Evolutionary conservation across 1,140 invertebrate genomes (phyloP).

Genomic region (Ceratosolen fusciceps): DNA sequence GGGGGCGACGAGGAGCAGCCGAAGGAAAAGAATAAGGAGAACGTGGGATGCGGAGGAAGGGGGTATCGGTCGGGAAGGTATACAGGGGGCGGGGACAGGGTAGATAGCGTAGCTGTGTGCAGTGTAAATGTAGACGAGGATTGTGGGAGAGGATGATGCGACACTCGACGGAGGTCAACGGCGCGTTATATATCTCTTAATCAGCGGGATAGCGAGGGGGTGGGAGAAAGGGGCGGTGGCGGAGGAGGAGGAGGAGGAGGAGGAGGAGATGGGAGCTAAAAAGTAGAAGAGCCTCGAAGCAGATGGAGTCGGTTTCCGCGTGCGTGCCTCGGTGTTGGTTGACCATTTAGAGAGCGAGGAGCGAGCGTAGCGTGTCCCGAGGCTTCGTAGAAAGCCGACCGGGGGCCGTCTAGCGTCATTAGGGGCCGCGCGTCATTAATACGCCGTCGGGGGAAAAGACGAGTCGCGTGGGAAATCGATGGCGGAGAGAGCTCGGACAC

Average conservation of each 20-base stretch:
- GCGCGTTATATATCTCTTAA: too few relatives aligned
- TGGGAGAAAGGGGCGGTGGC: too few relatives aligned
- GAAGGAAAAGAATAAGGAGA: background rate
- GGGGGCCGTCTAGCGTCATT: background rate
- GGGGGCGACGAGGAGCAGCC: too few relatives aligned
- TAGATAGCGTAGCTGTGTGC: slow-evolving; percentile 27
- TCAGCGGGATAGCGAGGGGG: background rate
- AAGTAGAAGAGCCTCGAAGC: background rate
- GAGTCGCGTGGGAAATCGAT: slow-evolving; percentile 15
- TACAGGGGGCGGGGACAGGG: background rate
- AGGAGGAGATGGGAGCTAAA: too few relatives aligned
- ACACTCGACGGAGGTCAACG: too few relatives aligned
- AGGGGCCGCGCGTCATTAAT: background rate
- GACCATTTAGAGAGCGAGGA: background rate
- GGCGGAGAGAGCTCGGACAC: too few relatives aligned
- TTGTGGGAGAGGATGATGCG: too few relatives aligned
- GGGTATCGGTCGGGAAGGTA: background rate
- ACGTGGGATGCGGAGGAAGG: background rate
- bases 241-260: too few relatives aligned
- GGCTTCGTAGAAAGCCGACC: background rate
- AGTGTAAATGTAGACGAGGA: too few relatives aligned
- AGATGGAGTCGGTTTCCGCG: background rate
- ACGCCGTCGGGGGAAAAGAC: background rate
- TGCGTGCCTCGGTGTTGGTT: background rate
- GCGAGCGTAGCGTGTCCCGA: background rate